Base-by-base conservation (phyloP, 2,113 vertebrate genomes). In the Galemys pyrenaicus region DNA sequence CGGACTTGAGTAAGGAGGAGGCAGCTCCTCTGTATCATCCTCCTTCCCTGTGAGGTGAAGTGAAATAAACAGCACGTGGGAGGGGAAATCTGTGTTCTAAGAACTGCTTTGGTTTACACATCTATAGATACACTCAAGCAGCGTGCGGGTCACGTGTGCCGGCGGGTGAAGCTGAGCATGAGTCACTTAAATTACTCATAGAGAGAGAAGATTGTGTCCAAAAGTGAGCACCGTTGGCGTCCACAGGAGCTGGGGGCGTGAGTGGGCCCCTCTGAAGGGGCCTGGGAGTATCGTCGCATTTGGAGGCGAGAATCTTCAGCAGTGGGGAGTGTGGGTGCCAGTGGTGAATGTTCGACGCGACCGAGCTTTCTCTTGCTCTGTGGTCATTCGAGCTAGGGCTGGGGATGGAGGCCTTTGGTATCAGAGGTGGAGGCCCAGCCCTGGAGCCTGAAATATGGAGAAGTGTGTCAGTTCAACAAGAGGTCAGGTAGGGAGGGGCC, bases 171-270 rank as follows among this genome's bases (percentile, higher is more conserved):
- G 96, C 92, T 64, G 92, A 96, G 1, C 91, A 94, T 98, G 98
- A 98, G 95, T 98, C 97, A 98, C 94, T 97, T 91, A 96, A 92
- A 91, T 97, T 97, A 97, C 95, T 98, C 95, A 97, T 95, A 97
- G 94, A 97, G 97, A 74, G 97, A 97, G 96, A 97, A 65, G 68
- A 91, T 92, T 49, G 96, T 94, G 91, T 84, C 94, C 92, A 62
- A 96, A 98, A 97, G 96, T 95, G 97, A 97, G 97, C 85, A 51
- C 44, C 83, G 95, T 91, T 98, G 97, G 97, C 96, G 96, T 93
- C 81, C 91, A 90, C 97, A 73, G 44, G 58, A 89, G 87, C 35
- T 5, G 62, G 41, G 84, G 73, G 85, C 60, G 79, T 10, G 67
- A 86, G 37, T 85, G 75, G 97, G 80, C 94, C 70, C 91, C 96